Conservation (phyloP, 1,140 invertebrate species). For the Polypedilum vanderplanki region DNA sequence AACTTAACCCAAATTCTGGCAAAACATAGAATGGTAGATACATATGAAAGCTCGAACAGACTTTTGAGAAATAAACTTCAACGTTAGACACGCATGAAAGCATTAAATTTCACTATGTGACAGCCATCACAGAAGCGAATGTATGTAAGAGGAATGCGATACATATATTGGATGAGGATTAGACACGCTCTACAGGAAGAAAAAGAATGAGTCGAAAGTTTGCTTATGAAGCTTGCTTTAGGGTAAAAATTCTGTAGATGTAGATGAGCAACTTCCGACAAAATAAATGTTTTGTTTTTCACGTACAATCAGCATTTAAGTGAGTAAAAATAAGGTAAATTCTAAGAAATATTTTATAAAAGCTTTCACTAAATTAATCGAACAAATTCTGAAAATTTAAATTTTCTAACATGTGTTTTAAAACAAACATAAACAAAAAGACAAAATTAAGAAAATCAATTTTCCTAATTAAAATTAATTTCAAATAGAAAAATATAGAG, state of each 20-base stretch:
- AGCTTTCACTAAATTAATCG: no score
- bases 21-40: not conserved
- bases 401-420: no score
- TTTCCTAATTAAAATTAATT: no score
- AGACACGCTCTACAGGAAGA: not conserved
- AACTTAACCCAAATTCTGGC: not conserved
- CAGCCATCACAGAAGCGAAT: not conserved
- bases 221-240: no score
- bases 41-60: not conserved
- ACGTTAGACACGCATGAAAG: constrained; percentile 11
- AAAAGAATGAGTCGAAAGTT: not conserved
- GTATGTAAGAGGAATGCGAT: not conserved
- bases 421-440: no score
- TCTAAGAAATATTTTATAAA: no score
- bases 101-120: constrained; percentile 17
- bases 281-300: not conserved
- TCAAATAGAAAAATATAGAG: no score
- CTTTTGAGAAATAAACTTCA: not conserved
- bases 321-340: no score
- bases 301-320: not conserved
- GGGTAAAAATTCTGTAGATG: no score
- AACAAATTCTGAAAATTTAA: no score
- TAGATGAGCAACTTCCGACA: not conserved
- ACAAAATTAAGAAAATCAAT: no score
- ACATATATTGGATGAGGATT: constrained; percentile 1